A percentile compares a stretch with the other conserved stretches of the same genome.
These are phyloP conservation scores for Melipona quadrifasciata DNA, from an alignment of 1,140 invertebrate species.

Conservation along the genomic window DNA sequence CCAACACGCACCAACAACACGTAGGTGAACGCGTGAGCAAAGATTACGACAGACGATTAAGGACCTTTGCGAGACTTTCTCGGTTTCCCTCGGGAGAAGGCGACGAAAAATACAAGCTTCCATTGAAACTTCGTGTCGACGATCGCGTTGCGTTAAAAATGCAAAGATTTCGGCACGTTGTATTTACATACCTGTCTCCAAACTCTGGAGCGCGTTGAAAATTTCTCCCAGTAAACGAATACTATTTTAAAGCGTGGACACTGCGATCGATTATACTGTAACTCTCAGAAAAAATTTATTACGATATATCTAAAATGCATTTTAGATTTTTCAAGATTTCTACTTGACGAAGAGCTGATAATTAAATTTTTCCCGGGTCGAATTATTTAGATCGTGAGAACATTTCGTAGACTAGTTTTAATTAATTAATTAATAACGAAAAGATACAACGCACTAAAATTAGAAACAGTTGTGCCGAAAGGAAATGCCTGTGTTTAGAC, in stretches of 20 bases:
- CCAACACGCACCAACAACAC: not conserved
- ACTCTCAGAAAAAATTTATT: too few relatives aligned
- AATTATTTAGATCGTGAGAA: not conserved
- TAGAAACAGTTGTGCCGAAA: too few relatives aligned
- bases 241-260: too few relatives aligned
- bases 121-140: not conserved
- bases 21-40: conserved; percentile 5
- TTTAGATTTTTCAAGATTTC: not conserved
- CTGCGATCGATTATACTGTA: too few relatives aligned
- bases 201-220: too few relatives aligned
- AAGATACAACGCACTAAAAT: too few relatives aligned
- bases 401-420: not conserved
- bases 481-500: too few relatives aligned
- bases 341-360: not conserved
- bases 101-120: not conserved
- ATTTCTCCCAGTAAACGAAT: too few relatives aligned
- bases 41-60: conserved; percentile 35
- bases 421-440: too few relatives aligned
- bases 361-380: not conserved
- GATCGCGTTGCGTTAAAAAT: not conserved
- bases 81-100: not conserved
- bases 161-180: not conserved
- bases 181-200: too few relatives aligned
- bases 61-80: conserved; percentile 21
- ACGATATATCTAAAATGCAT: too few relatives aligned